Percentiles rank a stretch among this genome's conserved stretches.
These are phyloP conservation scores for Oenanthe oenanthe DNA, from an alignment of 2,113 vertebrate genomes.

Conservation along the genomic window DNA sequence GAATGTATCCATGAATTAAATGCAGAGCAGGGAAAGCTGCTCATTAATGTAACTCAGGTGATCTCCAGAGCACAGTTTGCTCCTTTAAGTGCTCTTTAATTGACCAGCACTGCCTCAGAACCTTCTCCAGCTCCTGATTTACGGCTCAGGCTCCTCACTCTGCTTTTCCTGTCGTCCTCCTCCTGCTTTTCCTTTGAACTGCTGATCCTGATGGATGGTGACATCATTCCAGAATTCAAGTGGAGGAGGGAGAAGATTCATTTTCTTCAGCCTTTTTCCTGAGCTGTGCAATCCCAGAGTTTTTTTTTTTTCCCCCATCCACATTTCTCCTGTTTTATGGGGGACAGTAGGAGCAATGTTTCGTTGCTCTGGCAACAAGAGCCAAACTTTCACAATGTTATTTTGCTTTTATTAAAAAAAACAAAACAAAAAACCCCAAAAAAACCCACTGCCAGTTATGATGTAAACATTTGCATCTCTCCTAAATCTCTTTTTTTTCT, in stretches of 20 bases:
- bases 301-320: neutral
- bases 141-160: neutral
- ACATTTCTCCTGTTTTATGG: neutral
- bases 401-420: conserved; percentile 6
- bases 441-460: conserved; percentile 20
- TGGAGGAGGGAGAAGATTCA: neutral
- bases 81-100: neutral
- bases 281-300: neutral
- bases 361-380: conserved; percentile 59
- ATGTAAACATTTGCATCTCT: conserved; percentile 55
- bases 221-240: neutral
- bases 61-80: neutral
- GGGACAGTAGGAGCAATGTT: conserved; percentile 58
- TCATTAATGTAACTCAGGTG: neutral
- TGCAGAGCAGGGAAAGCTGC: neutral
- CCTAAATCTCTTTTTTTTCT: neutral
- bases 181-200: neutral
- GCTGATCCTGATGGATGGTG: neutral
- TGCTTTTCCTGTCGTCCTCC: neutral
- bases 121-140: conserved; percentile 19
- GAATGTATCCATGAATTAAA: neutral
- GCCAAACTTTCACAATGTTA: conserved; percentile 56
- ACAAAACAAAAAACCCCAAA: neutral
- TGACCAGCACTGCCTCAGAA: neutral
- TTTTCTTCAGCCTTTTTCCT: neutral